Evolutionary conservation across 2,888 invertebrate genomes (phyloP).

Genomic region (Omphaloscelis lunosa): DNA sequence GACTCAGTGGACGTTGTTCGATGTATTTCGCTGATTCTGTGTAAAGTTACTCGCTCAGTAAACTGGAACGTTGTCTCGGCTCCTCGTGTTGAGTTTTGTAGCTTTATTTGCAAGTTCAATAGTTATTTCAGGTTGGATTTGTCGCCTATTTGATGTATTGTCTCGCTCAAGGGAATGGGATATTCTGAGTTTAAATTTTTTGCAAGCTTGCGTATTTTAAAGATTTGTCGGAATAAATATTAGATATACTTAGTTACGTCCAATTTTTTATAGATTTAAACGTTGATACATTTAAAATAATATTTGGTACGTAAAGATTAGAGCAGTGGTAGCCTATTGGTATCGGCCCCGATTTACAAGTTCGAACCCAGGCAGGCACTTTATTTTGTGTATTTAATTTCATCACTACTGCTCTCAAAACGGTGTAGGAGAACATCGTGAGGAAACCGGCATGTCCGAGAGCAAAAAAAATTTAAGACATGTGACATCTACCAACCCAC

Average conservation of each 20-base stretch:
- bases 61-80: constrained; percentile 72
- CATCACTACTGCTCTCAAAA: too few relatives aligned
- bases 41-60: constrained; percentile 73
- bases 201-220: constrained; percentile 10
- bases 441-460: too few relatives aligned
- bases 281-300: not conserved
- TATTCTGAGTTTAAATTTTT: constrained; percentile 27
- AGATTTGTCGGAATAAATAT: not conserved
- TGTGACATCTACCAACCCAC: too few relatives aligned
- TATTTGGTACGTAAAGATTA: not conserved
- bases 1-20: constrained; percentile 75
- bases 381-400: too few relatives aligned
- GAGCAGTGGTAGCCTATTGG: too few relatives aligned
- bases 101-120: constrained; percentile 74
- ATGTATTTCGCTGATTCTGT: constrained; percentile 78
- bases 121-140: constrained; percentile 66
- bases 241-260: not conserved
- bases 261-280: not conserved
- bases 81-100: constrained; percentile 76
- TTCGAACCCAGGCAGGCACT: too few relatives aligned
- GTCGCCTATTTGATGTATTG: constrained; percentile 59
- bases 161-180: constrained; percentile 26
- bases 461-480: too few relatives aligned
- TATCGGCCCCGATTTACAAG: too few relatives aligned
- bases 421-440: too few relatives aligned